Evolutionary conservation across 2,113 vertebrate species (phyloP).

Genomic region (Gulo gulo): DNA sequence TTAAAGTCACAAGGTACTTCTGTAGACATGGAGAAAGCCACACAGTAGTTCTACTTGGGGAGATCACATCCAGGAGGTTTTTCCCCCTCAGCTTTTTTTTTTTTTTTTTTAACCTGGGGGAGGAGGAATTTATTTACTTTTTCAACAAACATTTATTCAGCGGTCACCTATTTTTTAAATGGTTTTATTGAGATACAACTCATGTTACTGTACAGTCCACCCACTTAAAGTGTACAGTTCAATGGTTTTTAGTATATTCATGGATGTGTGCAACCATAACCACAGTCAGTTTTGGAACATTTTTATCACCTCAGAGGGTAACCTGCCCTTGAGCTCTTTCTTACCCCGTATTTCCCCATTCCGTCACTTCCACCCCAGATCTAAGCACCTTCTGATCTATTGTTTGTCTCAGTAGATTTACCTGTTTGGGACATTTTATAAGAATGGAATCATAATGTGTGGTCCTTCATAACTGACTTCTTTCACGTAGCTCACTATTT

Average conservation of each 20-base stretch:
- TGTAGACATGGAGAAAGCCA: background rate
- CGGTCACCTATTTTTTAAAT: background rate
- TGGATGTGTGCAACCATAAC: background rate
- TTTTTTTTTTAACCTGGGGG: background rate
- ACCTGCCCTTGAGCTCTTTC: background rate
- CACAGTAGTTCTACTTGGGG: background rate
- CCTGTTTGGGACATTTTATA: background rate
- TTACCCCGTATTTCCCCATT: accelerated
- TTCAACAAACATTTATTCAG: background rate
- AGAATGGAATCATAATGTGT: background rate
- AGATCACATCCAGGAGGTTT: background rate
- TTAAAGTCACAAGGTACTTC: background rate
- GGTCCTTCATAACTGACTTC: background rate
- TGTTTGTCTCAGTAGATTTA: background rate
- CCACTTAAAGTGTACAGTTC: background rate
- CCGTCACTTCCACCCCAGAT: background rate
- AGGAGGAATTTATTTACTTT: background rate
- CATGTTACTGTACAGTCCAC: background rate
- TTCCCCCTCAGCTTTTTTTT: background rate
- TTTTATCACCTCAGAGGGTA: background rate
- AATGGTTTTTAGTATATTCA: background rate
- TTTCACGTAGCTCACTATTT: background rate
- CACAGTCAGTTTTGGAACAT: background rate
- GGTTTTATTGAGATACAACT: background rate
- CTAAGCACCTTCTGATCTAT: background rate